A percentile compares a stretch with the other conserved stretches of the same genome.
phyloP scores from a whole-genome alignment of 2,888 invertebrate species.

The Yponomeuta evonymella region DNA sequence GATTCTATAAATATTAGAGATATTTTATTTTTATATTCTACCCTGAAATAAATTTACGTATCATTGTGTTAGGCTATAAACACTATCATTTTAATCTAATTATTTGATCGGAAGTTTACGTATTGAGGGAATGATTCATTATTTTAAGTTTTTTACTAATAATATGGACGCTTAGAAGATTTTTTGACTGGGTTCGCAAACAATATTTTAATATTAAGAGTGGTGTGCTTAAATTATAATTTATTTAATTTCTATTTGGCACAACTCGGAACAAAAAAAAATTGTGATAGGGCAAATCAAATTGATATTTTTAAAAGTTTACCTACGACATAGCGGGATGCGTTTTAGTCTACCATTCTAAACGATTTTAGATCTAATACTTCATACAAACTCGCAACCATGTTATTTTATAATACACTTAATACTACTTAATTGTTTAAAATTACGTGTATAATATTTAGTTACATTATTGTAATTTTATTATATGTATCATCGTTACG shows the following conservation, averaged over 20 bases:
- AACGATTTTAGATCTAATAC: constrained; percentile 45
- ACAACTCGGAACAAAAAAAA: constrained; percentile 15
- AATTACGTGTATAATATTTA: constrained; percentile 73
- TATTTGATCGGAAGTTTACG: constrained; percentile 62
- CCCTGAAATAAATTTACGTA: constrained; percentile 94
- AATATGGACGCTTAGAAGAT: constrained; percentile 29
- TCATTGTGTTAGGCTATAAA: constrained; percentile 80
- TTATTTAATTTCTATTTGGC: constrained; percentile 17
- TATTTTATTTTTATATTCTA: constrained; percentile 66
- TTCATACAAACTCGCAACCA: constrained; percentile 70
- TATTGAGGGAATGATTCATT: constrained; percentile 39
- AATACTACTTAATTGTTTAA: constrained; percentile 64
- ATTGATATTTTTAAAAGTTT: not conserved
- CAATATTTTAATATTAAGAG: not conserved
- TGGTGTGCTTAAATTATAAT: constrained; percentile 9
- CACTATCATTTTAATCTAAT: constrained; percentile 61
- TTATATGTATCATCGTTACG: constrained; percentile 75
- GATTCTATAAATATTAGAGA: constrained; percentile 46
- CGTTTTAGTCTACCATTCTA: constrained; percentile 11
- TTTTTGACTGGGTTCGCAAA: not conserved
- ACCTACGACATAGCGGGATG: constrained; percentile 7
- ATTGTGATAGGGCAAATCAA: not conserved
- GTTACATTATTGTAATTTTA: constrained; percentile 70
- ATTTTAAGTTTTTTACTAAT: constrained; percentile 25
- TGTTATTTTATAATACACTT: constrained; percentile 68